Evolutionary conservation across 2,888 invertebrate species (phyloP).

Genomic region (Lepeophtheirus nordmannii): DNA sequence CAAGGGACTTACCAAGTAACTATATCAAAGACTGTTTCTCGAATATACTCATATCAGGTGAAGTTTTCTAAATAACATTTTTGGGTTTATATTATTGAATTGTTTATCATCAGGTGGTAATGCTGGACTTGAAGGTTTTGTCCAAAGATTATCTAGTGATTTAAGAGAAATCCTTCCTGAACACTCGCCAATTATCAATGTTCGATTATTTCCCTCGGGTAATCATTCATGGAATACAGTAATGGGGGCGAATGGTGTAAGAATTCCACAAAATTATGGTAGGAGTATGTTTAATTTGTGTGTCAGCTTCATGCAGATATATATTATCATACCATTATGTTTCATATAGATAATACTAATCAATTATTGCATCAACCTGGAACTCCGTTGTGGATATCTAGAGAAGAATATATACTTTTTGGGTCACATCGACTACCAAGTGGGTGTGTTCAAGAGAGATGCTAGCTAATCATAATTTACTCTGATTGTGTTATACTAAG

Average conservation of each 20-base stretch:
- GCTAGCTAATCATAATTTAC: too few species aligned
- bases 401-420: constrained; percentile 37
- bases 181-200: constrained; percentile 34
- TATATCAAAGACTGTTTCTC: constrained; percentile 35
- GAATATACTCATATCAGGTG: constrained; percentile 34
- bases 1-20: constrained; percentile 33
- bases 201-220: constrained; percentile 34
- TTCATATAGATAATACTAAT: not conserved
- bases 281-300: not conserved
- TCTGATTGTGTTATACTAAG: too few species aligned
- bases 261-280: constrained; percentile 32
- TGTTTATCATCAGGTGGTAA: constrained; percentile 33
- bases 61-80: not conserved
- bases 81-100: not conserved
- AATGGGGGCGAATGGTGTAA: constrained; percentile 37
- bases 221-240: constrained; percentile 34
- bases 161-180: constrained; percentile 34
- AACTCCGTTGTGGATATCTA: constrained; percentile 36
- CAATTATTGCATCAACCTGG: constrained; percentile 31
- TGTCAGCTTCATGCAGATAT: not conserved
- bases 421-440: constrained; percentile 29
- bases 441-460: constrained; percentile 3
- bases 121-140: constrained; percentile 36
- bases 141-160: constrained; percentile 34
- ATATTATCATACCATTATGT: not conserved